These are phyloP conservation scores for Gorsachius magnificus DNA, from an alignment of 2,797 vertebrate species.

Conservation along the genomic window DNA sequence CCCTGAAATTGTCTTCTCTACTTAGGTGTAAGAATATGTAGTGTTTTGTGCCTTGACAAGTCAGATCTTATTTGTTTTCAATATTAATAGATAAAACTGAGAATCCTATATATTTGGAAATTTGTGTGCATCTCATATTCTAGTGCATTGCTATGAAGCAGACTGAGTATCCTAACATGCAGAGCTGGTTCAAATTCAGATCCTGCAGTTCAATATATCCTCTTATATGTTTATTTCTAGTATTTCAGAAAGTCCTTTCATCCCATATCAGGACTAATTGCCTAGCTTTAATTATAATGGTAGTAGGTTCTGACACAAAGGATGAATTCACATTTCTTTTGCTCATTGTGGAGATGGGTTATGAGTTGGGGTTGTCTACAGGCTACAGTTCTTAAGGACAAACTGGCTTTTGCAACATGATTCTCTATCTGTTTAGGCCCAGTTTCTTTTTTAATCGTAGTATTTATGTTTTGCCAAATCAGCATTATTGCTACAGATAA, in stretches of 20 bases:
- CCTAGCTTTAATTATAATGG: not conserved
- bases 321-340: not conserved
- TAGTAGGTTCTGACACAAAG: not conserved
- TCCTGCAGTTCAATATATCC: not conserved
- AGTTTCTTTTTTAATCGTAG: not conserved
- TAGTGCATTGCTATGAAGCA: not conserved
- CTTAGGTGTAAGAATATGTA: not conserved
- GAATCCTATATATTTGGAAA: not conserved
- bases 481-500: not conserved
- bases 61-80: not conserved
- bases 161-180: not conserved
- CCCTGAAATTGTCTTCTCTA: not conserved
- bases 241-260: not conserved
- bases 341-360: not conserved
- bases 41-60: not conserved
- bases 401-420: not conserved
- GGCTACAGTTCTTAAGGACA: not conserved
- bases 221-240: not conserved
- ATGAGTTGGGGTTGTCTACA: fast-evolving
- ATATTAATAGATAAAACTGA: not conserved
- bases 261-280: not conserved
- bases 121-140: not conserved
- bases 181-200: not conserved
- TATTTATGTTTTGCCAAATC: not conserved
- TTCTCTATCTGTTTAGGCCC: not conserved